A percentile compares a stretch with the other conserved stretches of the same genome.
These are phyloP conservation scores for Cettia cetti DNA, from an alignment of 2,113 vertebrate genomes.

Conservation along the genomic window DNA sequence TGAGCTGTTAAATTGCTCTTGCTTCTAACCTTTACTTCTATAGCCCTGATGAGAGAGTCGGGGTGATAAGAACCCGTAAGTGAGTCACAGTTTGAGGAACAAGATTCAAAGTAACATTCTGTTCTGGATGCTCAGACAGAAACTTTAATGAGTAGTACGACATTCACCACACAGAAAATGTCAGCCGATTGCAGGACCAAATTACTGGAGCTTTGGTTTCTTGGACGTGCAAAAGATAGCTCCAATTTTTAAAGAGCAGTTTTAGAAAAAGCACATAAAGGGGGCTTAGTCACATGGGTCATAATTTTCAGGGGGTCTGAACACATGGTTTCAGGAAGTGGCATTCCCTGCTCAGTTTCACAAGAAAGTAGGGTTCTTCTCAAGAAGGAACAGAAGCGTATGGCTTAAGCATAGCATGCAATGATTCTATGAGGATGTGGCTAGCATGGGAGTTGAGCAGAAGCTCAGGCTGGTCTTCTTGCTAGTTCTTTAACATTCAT, in stretches of 20 bases:
- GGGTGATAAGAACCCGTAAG: background rate
- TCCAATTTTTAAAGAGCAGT: background rate
- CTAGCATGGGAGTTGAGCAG: background rate
- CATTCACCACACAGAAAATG: background rate
- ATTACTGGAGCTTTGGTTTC: background rate
- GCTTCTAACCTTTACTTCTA: slow-evolving; percentile 12
- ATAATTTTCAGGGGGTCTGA: background rate
- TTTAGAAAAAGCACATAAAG: background rate
- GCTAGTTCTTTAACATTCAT: background rate
- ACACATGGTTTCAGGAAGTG: background rate
- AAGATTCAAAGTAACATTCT: slow-evolving; percentile 18
- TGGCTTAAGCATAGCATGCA: background rate
- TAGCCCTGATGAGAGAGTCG: background rate
- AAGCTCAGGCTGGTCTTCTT: background rate
- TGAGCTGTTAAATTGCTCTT: background rate
- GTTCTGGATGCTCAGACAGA: slow-evolving; percentile 1
- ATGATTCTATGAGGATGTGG: background rate
- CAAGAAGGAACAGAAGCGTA: background rate
- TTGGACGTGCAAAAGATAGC: background rate
- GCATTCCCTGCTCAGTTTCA: background rate
- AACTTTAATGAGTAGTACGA: background rate
- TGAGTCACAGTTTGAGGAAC: background rate
- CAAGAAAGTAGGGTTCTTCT: background rate
- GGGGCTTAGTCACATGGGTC: background rate
- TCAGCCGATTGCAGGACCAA: background rate